Conservation (phyloP, 2,888 invertebrate species). For the Metellina segmentata region DNA sequence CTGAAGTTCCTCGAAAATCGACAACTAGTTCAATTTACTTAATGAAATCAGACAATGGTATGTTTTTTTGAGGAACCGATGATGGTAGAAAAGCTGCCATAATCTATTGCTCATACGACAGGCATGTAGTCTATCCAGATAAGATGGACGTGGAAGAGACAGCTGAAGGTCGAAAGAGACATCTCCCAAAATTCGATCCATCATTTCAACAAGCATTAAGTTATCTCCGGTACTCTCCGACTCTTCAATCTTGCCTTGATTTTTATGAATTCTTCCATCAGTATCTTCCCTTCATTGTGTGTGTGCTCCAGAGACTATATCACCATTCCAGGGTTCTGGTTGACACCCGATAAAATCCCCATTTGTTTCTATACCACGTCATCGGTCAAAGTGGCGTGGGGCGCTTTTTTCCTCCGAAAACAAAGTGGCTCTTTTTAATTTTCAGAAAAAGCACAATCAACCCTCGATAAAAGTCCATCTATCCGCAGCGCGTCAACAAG, state of each 20-base stretch:
- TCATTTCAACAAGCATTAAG: conserved; percentile 16
- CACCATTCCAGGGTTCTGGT: background rate
- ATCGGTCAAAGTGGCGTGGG: conserved; percentile 28
- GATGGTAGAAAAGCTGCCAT: no score
- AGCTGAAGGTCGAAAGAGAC: background rate
- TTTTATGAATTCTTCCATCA: background rate
- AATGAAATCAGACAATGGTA: no score
- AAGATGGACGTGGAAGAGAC: background rate
- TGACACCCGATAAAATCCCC: conserved; percentile 56
- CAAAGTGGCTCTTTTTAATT: conserved; percentile 9
- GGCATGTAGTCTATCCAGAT: background rate
- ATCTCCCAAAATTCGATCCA: conserved; percentile 7
- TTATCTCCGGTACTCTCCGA: background rate
- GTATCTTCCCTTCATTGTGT: background rate
- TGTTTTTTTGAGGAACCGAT: no score
- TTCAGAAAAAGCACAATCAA: conserved; percentile 13
- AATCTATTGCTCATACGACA: no score
- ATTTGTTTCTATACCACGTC: conserved; percentile 37
- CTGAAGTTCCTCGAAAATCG: no score
- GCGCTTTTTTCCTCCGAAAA: conserved; percentile 8
- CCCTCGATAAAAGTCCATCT: conserved; percentile 10
- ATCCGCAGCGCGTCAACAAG: conserved; percentile 56
- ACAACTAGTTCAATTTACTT: no score
- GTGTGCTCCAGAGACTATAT: background rate
- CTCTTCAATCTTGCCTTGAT: background rate